phyloP scores from a whole-genome alignment of 1,140 invertebrate species.

The Brachionus rubens region DNA sequence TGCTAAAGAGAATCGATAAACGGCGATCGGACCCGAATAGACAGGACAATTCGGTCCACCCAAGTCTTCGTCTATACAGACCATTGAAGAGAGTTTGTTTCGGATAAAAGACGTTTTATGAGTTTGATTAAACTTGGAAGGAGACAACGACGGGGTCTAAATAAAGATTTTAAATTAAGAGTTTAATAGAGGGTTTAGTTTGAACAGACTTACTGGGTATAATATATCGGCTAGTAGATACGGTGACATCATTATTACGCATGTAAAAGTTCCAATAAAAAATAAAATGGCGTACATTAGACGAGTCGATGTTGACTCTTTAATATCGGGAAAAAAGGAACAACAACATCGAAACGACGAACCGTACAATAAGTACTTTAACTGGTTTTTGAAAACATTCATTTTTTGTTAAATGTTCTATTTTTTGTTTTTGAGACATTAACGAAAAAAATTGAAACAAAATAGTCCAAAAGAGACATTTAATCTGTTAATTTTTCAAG shows the following conservation, averaged over 20 bases:
- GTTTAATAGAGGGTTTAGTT: background rate
- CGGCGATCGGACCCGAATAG: conserved; percentile 84
- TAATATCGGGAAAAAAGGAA: conserved; percentile 56
- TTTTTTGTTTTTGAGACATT: conserved; percentile 15
- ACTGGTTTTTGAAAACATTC: conserved; percentile 14
- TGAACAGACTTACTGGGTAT: background rate
- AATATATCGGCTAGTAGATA: conserved; percentile 55
- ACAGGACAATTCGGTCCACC: conserved; percentile 56
- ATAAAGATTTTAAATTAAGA: background rate
- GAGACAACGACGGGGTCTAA: background rate
- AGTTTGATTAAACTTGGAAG: no score
- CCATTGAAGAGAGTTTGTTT: background rate
- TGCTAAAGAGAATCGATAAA: conserved; percentile 89
- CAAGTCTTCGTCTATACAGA: conserved; percentile 30
- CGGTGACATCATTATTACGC: conserved; percentile 61
- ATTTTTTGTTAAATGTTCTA: conserved; percentile 24
- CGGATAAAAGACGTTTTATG: background rate
- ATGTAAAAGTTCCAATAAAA: conserved; percentile 56
- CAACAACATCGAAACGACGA: conserved; percentile 54
- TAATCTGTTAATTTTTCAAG: conserved; percentile 12
- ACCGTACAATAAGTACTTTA: conserved; percentile 34
- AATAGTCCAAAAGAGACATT: background rate
- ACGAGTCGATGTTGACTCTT: conserved; percentile 61
- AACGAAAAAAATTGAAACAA: background rate
- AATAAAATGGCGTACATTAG: conserved; percentile 61